A percentile compares a stretch with the other conserved stretches of the same genome.
phyloP scores from a whole-genome alignment of 1,140 invertebrate genomes.

The Monomorium pharaonis region DNA sequence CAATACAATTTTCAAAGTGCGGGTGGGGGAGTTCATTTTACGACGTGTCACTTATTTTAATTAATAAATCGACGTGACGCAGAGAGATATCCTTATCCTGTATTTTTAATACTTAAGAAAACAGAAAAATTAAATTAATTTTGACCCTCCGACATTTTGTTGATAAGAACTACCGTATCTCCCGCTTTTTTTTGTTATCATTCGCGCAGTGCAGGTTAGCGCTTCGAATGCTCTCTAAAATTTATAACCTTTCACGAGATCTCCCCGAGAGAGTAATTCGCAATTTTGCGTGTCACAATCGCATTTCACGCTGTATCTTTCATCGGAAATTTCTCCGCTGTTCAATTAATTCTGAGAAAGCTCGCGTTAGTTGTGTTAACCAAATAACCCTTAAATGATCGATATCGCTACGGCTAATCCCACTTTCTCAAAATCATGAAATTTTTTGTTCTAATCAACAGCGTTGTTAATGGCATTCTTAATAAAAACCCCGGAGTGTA shows the following conservation, averaged over 20 bases:
- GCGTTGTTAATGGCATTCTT: conserved; percentile 31
- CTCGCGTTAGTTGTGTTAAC: neutral
- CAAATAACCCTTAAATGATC: neutral
- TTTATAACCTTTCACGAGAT: neutral
- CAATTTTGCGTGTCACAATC: neutral
- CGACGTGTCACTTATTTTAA: conserved; percentile 1
- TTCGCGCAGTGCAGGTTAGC: neutral
- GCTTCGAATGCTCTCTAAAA: neutral
- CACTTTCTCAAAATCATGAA: conserved; percentile 9
- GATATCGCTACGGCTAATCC: neutral
- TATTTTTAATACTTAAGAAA: neutral
- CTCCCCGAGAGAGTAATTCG: neutral
- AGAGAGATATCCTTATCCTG: neutral
- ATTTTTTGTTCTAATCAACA: conserved; percentile 48
- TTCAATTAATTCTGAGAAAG: neutral
- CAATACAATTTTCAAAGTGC: neutral
- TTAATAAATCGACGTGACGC: neutral
- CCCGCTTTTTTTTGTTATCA: neutral
- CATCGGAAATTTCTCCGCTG: neutral
- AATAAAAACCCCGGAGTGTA: conserved; percentile 2
- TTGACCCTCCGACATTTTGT: neutral
- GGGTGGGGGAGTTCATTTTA: neutral
- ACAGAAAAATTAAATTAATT: neutral
- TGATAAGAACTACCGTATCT: neutral
- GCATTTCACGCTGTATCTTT: neutral